phyloP scores from a whole-genome alignment of 2,888 invertebrate genomes.

The Lymantria dispar region DNA sequence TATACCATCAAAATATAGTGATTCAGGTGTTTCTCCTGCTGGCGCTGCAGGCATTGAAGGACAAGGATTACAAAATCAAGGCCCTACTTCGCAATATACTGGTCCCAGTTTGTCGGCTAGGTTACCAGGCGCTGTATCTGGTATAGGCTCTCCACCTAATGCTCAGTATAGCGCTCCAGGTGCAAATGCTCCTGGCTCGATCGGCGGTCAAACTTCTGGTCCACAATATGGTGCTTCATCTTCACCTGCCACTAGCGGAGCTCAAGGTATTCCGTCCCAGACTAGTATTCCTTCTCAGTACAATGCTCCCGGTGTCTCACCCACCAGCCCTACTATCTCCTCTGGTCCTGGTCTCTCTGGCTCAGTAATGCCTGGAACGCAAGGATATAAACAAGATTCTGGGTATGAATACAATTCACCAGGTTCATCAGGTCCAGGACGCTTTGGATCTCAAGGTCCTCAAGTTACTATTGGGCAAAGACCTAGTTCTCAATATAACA shows the following conservation, averaged over 20 bases:
- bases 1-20: slow-evolving; percentile 18
- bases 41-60: not conserved
- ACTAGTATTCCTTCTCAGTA: slow-evolving; percentile 10
- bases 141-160: not conserved
- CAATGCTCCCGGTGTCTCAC: not conserved
- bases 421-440: not conserved
- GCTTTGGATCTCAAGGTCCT: not conserved
- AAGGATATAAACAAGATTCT: not conserved
- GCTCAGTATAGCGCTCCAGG: slow-evolving; percentile 10
- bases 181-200: slow-evolving; percentile 3
- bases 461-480: slow-evolving; percentile 1
- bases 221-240: slow-evolving; percentile 12
- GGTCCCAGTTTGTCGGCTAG: not conserved
- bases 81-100: slow-evolving; percentile 1
- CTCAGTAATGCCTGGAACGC: not conserved
- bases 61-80: not conserved
- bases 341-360: not conserved
- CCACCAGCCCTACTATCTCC: not conserved
- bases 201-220: slow-evolving; percentile 3
- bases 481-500: slow-evolving; percentile 5
- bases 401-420: slow-evolving; percentile 20
- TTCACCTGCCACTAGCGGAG: slow-evolving; percentile 10
- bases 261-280: slow-evolving; percentile 7
- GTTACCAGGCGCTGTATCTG: slow-evolving; percentile 1
- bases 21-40: slow-evolving; percentile 10